These are phyloP conservation scores for Theocolax elegans DNA, from an alignment of 1,140 invertebrate species.

Conservation along the genomic window DNA sequence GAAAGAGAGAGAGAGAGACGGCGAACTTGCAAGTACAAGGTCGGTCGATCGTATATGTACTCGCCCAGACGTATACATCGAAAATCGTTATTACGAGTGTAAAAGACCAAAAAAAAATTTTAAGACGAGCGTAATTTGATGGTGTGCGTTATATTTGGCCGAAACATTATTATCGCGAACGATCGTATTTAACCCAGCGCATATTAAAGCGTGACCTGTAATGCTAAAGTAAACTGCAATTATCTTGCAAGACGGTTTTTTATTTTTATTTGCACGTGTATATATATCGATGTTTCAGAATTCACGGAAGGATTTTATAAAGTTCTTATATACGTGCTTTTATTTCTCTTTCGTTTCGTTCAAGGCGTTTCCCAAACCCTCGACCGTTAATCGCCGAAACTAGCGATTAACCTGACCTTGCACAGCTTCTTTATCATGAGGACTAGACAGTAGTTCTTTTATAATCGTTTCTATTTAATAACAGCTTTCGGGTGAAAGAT, in stretches of 20 bases:
- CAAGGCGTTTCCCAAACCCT: constrained; percentile 13
- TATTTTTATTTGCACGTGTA: too few relatives aligned
- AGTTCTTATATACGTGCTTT: neutral
- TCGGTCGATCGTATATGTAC: constrained; percentile 39
- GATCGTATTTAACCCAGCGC: neutral
- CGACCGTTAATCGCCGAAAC: constrained; percentile 1
- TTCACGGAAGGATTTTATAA: neutral
- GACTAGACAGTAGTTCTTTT: constrained; percentile 35
- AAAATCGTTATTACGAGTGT: too few relatives aligned
- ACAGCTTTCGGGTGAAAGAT: constrained; percentile 4
- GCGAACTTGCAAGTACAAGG: constrained; percentile 33
- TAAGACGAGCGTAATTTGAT: neutral
- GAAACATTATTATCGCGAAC: neutral
- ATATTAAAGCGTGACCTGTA: neutral
- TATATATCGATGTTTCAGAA: too few relatives aligned
- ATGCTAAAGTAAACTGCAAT: neutral
- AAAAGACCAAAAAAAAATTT: too few relatives aligned
- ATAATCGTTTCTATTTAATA: constrained; percentile 33
- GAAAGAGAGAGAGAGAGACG: too few relatives aligned
- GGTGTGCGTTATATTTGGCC: neutral
- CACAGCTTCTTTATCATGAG: constrained; percentile 23
- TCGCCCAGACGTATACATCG: too few relatives aligned
- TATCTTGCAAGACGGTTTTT: neutral
- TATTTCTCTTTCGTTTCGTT: constrained; percentile 21
- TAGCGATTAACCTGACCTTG: constrained; percentile 31